Conservation (phyloP, 2,113 vertebrate species). For the Puffinus mauretanicus region DNA sequence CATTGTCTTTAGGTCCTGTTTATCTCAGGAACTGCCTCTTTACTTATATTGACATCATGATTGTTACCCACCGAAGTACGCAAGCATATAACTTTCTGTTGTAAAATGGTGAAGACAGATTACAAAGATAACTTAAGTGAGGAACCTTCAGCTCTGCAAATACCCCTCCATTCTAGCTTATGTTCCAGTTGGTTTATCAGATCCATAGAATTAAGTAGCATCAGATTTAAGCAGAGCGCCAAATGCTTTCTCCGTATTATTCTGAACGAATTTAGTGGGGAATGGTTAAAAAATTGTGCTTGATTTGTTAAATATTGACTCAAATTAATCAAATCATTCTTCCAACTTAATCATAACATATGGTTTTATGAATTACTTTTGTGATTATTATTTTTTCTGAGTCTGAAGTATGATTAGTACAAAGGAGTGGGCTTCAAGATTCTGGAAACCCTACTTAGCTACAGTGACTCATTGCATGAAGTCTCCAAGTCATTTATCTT, state of each 20-base stretch:
- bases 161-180: neutral
- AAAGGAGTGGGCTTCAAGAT: conserved; percentile 8
- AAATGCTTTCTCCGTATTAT: neutral
- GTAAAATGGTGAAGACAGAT: neutral
- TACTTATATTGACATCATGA: neutral
- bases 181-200: neutral
- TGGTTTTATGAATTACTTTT: neutral
- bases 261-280: neutral
- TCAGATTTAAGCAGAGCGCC: neutral
- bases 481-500: neutral
- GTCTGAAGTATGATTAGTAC: neutral
- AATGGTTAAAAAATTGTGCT: neutral
- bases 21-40: neutral
- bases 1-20: neutral
- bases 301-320: neutral
- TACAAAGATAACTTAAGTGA: neutral
- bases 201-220: neutral
- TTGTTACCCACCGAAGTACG: neutral
- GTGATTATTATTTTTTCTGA: neutral
- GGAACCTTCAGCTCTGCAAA: neutral
- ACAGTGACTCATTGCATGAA: neutral
- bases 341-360: neutral
- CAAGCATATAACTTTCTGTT: neutral
- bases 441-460: neutral
- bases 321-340: neutral